These are phyloP conservation scores for Dipodomys spectabilis DNA, from an alignment of 2,113 vertebrate species.

Conservation along the genomic window DNA sequence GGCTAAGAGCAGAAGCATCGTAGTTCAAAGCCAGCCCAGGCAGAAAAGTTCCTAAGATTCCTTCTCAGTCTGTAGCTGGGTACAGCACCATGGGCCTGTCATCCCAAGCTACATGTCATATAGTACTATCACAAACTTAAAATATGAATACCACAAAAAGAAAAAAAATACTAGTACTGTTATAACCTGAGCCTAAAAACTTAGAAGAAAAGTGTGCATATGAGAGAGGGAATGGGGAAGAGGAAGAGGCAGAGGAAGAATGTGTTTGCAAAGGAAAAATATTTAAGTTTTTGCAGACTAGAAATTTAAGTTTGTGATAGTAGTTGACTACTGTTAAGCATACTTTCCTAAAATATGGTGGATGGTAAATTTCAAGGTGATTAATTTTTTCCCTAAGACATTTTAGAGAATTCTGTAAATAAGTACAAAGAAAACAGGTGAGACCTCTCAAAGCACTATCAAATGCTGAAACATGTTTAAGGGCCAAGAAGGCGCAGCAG, in stretches of 20 bases:
- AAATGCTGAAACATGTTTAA: neutral
- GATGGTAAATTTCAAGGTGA: neutral
- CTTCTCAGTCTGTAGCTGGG: too few relatives aligned
- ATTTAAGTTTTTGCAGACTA: neutral
- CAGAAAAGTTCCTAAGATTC: too few relatives aligned
- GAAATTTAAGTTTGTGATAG: neutral
- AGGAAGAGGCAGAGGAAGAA: neutral
- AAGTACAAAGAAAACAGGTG: neutral
- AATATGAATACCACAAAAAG: too few relatives aligned
- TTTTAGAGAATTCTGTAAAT: neutral
- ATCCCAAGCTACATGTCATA: too few relatives aligned
- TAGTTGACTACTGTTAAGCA: too few relatives aligned
- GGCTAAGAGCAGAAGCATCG: too few relatives aligned
- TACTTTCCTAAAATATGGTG: neutral
- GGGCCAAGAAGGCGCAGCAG: neutral
- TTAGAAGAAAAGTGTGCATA: neutral
- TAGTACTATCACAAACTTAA: too few relatives aligned
- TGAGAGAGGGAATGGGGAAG: too few relatives aligned
- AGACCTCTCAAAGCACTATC: neutral
- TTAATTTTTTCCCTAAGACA: neutral
- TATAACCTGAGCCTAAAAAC: neutral
- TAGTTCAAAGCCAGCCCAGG: too few relatives aligned
- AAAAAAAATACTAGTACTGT: neutral
- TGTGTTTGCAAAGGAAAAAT: neutral
- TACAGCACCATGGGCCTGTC: too few relatives aligned